phyloP scores from a whole-genome alignment of 2,888 invertebrate species.

The Leptinotarsa rubiginosa region DNA sequence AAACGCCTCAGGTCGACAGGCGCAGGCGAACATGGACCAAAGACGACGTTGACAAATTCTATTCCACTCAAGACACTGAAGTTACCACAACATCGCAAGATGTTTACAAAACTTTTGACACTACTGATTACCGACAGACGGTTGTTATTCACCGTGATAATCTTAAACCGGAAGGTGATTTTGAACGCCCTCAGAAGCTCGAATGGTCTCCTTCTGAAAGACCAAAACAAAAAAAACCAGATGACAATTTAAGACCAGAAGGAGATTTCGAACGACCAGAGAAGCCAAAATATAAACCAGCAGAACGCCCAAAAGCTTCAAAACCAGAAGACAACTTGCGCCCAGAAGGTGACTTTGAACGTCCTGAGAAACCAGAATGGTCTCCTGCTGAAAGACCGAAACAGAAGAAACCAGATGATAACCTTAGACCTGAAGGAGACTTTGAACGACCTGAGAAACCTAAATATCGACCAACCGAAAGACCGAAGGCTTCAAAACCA shows the following conservation, averaged over 20 bases:
- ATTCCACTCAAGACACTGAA: constrained; percentile 70
- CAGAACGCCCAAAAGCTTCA: constrained; percentile 61
- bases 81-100: constrained; percentile 77
- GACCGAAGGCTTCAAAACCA: constrained; percentile 59
- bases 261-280: constrained; percentile 65
- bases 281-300: constrained; percentile 55
- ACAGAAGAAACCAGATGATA: constrained; percentile 67
- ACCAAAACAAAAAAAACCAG: constrained; percentile 65
- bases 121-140: constrained; percentile 68
- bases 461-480: too few species aligned
- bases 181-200: constrained; percentile 65
- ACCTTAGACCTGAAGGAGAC: constrained; percentile 67
- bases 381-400: constrained; percentile 66
- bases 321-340: constrained; percentile 63
- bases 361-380: constrained; percentile 61
- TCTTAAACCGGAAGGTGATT: constrained; percentile 70
- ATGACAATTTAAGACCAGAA: constrained; percentile 69
- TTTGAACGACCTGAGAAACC: constrained; percentile 67
- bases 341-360: constrained; percentile 62
- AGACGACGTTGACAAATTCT: constrained; percentile 79
- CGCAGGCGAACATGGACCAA: constrained; percentile 79
- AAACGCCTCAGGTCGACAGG: constrained; percentile 70
- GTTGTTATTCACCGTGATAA: constrained; percentile 67
- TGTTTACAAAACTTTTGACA: constrained; percentile 74
- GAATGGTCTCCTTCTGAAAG: constrained; percentile 65